Percentiles rank a stretch among this genome's conserved stretches.
phyloP scores from a whole-genome alignment of 2,113 vertebrate species.

The Xiphias gladius region DNA sequence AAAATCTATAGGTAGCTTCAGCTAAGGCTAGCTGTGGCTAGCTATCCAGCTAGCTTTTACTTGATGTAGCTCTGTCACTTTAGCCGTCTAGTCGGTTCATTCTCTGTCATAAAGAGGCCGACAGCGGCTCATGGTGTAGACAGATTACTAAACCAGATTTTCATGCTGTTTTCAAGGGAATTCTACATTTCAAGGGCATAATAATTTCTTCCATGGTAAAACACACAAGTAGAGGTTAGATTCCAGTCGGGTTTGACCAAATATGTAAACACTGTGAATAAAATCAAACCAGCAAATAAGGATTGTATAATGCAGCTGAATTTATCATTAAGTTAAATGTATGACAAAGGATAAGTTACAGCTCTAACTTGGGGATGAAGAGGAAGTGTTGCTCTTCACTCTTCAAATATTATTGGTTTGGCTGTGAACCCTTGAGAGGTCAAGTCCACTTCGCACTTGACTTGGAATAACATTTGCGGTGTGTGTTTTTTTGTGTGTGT shows the following conservation, averaged over 20 bases:
- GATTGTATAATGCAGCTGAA: not conserved
- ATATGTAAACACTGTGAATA: not conserved
- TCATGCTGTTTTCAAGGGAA: not conserved
- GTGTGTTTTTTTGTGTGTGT: constrained; percentile 34
- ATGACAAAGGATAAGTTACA: not conserved
- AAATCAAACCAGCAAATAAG: not conserved
- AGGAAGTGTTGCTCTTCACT: not conserved
- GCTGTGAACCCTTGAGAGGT: constrained; percentile 32
- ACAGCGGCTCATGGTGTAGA: not conserved
- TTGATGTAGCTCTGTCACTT: not conserved
- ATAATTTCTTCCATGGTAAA: not conserved
- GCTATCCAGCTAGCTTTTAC: not conserved
- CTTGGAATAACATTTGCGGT: constrained; percentile 27
- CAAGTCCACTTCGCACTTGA: constrained; percentile 30
- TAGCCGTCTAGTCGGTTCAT: not conserved
- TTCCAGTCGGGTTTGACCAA: not conserved
- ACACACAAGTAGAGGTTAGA: not conserved
- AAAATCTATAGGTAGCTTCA: too few relatives aligned
- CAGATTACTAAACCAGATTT: not conserved
- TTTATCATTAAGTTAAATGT: not conserved
- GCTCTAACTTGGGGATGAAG: not conserved
- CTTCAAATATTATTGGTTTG: constrained; percentile 21
- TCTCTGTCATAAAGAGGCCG: not conserved
- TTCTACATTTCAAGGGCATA: not conserved
- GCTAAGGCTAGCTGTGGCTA: not conserved